Conservation (phyloP, 2,113 vertebrate genomes). For the Aramus guarauna region DNA sequence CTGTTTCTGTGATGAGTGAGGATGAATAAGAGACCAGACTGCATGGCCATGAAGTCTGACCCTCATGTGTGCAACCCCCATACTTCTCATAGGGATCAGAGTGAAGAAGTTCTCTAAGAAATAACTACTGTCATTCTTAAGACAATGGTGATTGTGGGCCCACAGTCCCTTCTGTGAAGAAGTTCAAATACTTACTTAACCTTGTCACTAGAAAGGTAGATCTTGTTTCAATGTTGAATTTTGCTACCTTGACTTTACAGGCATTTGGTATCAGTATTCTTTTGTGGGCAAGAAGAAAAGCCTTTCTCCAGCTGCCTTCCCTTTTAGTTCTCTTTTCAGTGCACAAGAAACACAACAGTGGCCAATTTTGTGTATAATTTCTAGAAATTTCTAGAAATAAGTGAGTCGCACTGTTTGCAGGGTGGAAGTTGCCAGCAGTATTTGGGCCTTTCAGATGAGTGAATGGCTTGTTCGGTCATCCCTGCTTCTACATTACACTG, state of each 20-base stretch:
- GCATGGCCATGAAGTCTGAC: not conserved
- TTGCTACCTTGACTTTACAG: not conserved
- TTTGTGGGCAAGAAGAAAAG: not conserved
- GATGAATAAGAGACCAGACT: not conserved
- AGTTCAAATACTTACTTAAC: not conserved
- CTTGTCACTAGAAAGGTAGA: not conserved
- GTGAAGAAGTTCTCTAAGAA: not conserved
- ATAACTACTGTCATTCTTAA: not conserved
- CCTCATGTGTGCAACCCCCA: fast-evolving
- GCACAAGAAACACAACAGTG: not conserved
- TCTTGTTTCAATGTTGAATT: not conserved
- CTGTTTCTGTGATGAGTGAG: not conserved
- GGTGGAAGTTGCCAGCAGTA: not conserved
- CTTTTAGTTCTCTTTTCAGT: not conserved
- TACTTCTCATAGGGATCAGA: not conserved
- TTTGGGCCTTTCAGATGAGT: not conserved
- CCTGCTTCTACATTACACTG: not conserved
- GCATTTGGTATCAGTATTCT: not conserved
- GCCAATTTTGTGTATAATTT: not conserved
- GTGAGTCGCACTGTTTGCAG: not conserved
- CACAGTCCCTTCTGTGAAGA: not conserved
- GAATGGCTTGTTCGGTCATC: not conserved
- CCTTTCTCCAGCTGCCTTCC: not conserved
- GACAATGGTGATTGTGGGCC: not conserved
- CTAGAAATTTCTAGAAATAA: not conserved